Base-by-base conservation (phyloP, 1,140 invertebrate species). In the Forficula auricularia region DNA sequence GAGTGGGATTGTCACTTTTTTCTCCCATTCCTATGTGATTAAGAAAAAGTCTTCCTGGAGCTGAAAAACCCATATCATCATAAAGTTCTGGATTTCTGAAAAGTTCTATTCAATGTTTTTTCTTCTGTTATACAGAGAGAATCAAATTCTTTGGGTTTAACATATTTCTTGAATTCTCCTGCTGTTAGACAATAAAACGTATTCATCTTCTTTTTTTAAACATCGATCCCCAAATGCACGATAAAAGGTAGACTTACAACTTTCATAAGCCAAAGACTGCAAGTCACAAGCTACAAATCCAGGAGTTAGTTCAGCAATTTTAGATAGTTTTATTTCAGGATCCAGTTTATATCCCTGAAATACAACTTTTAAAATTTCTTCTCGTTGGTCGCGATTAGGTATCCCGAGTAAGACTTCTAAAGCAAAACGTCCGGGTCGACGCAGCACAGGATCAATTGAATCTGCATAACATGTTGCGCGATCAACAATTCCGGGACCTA, bases 201-300 rank as follows among this genome's bases (percentile, higher is more conserved):
- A n/a, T n/a, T n/a, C n/a, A n/a, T n/a, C n/a, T n/a, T n/a, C n/a
- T n/a, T n/a, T n/a, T n/a, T n/a, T n/a, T n/a, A n/a, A 27, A 6
- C 10, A 27, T 27, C 22, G 10, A 27, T 27, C 22, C 10, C 22
- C 10, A 27, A 6, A 27, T 27, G 22, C 22, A 6, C 22, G 4
- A 6, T 4, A 6, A 4, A 4, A 6, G 22, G 10, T 4, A 6
- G 22, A 4, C 22, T 27, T 27, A 6, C 4, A 4, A 6, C 4
- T 6, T 10, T 27, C 22, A 27, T 27, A 6, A 6, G 22, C 22
- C 4, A 27, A 10, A 27, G 22, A 4, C 22, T 79, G 72, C 18
- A 98, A 67, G 72, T 98, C 95, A 9, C 88, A 90, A 15, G 90
- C 94, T 27, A 97, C 91, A 70, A 82, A 98, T n/a, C 94, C 94